Evolutionary conservation across 2,888 invertebrate species (phyloP).

Genomic region (Cyclophora albipunctata): DNA sequence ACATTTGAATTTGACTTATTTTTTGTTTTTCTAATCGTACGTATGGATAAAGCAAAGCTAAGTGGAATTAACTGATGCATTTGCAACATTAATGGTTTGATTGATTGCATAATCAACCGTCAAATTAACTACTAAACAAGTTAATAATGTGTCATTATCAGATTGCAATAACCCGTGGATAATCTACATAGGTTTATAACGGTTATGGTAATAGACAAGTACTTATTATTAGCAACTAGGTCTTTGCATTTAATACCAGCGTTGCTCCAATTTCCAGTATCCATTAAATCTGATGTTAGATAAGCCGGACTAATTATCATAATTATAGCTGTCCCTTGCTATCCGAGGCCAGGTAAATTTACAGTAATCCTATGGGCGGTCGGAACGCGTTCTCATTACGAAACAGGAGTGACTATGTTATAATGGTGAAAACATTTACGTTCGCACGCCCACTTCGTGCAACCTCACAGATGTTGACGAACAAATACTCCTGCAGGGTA

Average conservation of each 20-base stretch:
- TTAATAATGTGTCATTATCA: too few species aligned
- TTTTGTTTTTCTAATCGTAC: conserved; percentile 1
- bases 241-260: conserved; percentile 13
- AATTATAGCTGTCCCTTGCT: conserved; percentile 20
- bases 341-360: conserved; percentile 20
- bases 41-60: too few species aligned
- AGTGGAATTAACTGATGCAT: too few species aligned
- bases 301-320: conserved; percentile 18
- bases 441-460: conserved; percentile 5
- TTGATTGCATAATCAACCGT: too few species aligned
- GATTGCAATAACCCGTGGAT: too few species aligned
- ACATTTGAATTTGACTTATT: conserved; percentile 16
- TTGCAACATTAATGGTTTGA: too few species aligned
- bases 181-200: too few species aligned
- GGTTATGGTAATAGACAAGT: conserved; percentile 1
- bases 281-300: conserved; percentile 19
- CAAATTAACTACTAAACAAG: too few species aligned
- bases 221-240: conserved; percentile 11
- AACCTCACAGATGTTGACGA: conserved; percentile 10
- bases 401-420: conserved; percentile 9
- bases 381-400: conserved; percentile 16
- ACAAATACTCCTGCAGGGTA: conserved; percentile 14
- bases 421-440: conserved; percentile 3
- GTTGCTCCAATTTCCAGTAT: conserved; percentile 11
- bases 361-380: conserved; percentile 23